Conservation (phyloP, 1,140 invertebrate genomes). For the Colletes gigas region DNA sequence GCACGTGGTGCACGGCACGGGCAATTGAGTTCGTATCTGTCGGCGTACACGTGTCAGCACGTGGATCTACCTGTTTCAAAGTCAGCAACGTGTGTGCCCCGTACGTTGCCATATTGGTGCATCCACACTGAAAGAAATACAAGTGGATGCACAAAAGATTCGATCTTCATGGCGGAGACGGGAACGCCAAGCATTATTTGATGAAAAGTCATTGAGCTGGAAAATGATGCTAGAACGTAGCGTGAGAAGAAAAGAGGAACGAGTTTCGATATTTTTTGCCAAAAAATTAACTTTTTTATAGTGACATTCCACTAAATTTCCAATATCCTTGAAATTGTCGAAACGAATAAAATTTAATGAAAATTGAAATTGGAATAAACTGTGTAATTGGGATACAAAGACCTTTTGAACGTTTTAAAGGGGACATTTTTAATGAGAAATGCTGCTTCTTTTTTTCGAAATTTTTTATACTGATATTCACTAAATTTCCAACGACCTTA, state of each 20-base stretch:
- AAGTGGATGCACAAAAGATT: constrained; percentile 64
- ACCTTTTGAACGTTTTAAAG: too few species aligned
- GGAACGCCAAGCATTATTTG: constrained; percentile 68
- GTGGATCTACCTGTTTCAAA: constrained; percentile 72
- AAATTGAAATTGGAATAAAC: too few species aligned
- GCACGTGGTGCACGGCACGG: constrained; percentile 51
- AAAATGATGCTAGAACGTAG: constrained; percentile 62
- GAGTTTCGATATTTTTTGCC: too few species aligned
- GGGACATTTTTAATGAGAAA: too few species aligned
- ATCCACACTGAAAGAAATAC: constrained; percentile 31
- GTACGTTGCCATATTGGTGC: constrained; percentile 49
- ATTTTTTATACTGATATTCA: too few species aligned
- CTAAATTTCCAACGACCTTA: too few species aligned
- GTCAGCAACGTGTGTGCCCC: constrained; percentile 65
- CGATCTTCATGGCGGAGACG: constrained; percentile 24
- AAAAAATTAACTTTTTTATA: too few species aligned
- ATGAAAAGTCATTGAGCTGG: constrained; percentile 64
- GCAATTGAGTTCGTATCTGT: constrained; percentile 54
- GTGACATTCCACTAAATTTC: too few species aligned
- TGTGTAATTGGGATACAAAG: too few species aligned
- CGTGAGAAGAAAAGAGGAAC: constrained; percentile 38
- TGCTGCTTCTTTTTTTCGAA: too few species aligned
- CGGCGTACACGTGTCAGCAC: constrained; percentile 70
- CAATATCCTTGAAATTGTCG: too few species aligned
- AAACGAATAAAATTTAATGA: too few species aligned